These are phyloP conservation scores for Dissostichus mawsoni DNA, from an alignment of 2,113 vertebrate genomes.

Conservation along the genomic window DNA sequence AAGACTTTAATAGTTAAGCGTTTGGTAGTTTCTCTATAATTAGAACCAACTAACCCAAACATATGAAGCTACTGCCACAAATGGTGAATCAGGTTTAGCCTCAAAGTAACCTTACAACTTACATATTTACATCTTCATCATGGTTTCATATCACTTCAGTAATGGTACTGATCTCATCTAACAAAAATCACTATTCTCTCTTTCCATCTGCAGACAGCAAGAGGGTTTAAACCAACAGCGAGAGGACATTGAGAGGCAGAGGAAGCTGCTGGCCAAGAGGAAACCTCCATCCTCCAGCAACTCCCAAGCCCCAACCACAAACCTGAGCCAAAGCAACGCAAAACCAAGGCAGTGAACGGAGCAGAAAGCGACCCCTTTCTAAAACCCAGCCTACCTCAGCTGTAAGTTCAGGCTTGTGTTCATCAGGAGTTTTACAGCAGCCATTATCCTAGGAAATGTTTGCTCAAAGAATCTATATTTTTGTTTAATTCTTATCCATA, in stretches of 20 bases:
- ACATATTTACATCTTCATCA: neutral
- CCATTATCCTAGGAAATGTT: too few species aligned
- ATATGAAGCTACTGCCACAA: neutral
- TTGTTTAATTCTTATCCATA: neutral
- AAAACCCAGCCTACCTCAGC: slow-evolving; percentile 98
- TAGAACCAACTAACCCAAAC: neutral
- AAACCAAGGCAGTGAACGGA: slow-evolving; percentile 98
- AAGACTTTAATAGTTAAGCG: neutral
- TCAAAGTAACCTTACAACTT: neutral
- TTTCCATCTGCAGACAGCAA: slow-evolving; percentile 89
- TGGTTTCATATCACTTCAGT: neutral
- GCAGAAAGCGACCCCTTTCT: slow-evolving; percentile 98
- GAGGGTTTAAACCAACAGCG: slow-evolving; percentile 99
- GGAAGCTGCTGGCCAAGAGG: slow-evolving; percentile 97
- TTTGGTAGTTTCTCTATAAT: neutral
- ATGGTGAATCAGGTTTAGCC: neutral
- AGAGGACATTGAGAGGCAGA: slow-evolving; percentile 98
- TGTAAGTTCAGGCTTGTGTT: slow-evolving; percentile 86
- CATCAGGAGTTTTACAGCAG: neutral
- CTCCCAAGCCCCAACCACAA: slow-evolving; percentile 94
- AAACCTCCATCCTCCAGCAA: slow-evolving; percentile 95
- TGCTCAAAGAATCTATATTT: neutral
- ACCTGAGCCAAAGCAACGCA: slow-evolving; percentile 98
- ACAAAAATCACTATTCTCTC: neutral
- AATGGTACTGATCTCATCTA: neutral